Evolutionary conservation across 1,140 invertebrate species (phyloP).

Genomic region (Agrypnia vestita): DNA sequence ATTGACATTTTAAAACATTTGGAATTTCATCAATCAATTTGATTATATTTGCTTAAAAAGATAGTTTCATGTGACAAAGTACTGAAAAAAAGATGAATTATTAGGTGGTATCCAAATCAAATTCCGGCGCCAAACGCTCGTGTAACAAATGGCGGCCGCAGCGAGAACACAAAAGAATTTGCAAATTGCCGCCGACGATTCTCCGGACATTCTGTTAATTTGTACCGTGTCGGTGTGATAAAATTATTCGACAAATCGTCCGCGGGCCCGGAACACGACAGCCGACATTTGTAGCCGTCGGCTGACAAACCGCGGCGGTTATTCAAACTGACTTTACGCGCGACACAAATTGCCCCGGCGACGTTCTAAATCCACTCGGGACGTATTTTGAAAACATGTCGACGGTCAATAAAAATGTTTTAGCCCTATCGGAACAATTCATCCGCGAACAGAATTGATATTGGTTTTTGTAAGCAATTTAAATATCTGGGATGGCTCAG

Average conservation of each 20-base stretch:
- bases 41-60: no score
- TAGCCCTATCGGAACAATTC: neutral
- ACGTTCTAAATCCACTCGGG: neutral
- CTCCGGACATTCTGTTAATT: slow-evolving; percentile 21
- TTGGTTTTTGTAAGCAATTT: no score
- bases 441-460: neutral
- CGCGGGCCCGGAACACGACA: neutral
- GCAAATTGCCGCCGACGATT: slow-evolving; percentile 24
- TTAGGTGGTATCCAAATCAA: slow-evolving; percentile 2
- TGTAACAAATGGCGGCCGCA: neutral
- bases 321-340: neutral
- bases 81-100: neutral
- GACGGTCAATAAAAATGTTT: neutral
- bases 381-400: slow-evolving; percentile 11
- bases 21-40: no score
- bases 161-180: slow-evolving; percentile 26
- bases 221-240: slow-evolving; percentile 24
- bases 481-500: no score
- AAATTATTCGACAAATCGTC: slow-evolving; percentile 19
- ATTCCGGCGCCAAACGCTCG: neutral
- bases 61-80: neutral
- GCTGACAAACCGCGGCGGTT: neutral
- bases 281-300: slow-evolving; percentile 25
- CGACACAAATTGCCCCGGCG: slow-evolving; percentile 5
- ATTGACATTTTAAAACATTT: no score